A percentile compares a stretch with the other conserved stretches of the same genome.
Conservation (phyloP, 2,888 invertebrate species). For the Alsophila aescularia region DNA sequence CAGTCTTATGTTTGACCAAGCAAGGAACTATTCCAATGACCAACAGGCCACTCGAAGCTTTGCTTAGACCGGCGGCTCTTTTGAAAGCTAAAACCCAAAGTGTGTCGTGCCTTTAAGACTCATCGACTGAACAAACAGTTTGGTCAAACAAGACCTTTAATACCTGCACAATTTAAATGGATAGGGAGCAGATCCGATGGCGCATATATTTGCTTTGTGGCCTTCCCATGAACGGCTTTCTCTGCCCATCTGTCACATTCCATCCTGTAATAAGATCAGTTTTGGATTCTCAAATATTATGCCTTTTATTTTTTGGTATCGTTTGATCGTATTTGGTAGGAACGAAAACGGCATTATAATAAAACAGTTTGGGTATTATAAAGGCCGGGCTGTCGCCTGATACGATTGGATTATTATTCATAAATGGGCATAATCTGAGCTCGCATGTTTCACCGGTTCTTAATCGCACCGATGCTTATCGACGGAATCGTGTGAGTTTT, state of each 20-base stretch:
- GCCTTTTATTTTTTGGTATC: slow-evolving; percentile 9
- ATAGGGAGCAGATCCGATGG: slow-evolving; percentile 76
- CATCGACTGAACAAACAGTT: slow-evolving; percentile 76
- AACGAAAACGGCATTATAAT: slow-evolving; percentile 23
- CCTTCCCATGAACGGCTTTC: slow-evolving; percentile 63
- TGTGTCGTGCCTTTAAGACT: slow-evolving; percentile 80
- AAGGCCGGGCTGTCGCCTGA: slow-evolving; percentile 27
- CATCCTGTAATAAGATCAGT: slow-evolving; percentile 33
- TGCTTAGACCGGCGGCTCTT: slow-evolving; percentile 78
- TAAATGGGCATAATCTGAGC: slow-evolving; percentile 46
- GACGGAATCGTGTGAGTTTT: slow-evolving; percentile 65
- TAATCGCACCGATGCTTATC: slow-evolving; percentile 61
- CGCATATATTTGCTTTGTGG: slow-evolving; percentile 55
- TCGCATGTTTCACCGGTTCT: slow-evolving; percentile 43
- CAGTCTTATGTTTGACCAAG: slow-evolving; percentile 70
- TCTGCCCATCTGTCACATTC: slow-evolving; percentile 45
- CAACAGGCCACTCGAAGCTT: slow-evolving; percentile 67
- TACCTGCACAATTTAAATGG: slow-evolving; percentile 78
- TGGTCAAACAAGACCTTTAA: slow-evolving; percentile 71
- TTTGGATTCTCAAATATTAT: slow-evolving; percentile 19
- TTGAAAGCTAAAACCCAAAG: slow-evolving; percentile 84
- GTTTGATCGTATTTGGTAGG: slow-evolving; percentile 2
- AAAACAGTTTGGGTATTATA: slow-evolving; percentile 31
- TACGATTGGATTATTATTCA: slow-evolving; percentile 46
- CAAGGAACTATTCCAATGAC: slow-evolving; percentile 67